A percentile compares a stretch with the other conserved stretches of the same genome.
Evolutionary conservation across 2,888 invertebrate genomes (phyloP).

Genomic region (Scaptomyza reducta): DNA sequence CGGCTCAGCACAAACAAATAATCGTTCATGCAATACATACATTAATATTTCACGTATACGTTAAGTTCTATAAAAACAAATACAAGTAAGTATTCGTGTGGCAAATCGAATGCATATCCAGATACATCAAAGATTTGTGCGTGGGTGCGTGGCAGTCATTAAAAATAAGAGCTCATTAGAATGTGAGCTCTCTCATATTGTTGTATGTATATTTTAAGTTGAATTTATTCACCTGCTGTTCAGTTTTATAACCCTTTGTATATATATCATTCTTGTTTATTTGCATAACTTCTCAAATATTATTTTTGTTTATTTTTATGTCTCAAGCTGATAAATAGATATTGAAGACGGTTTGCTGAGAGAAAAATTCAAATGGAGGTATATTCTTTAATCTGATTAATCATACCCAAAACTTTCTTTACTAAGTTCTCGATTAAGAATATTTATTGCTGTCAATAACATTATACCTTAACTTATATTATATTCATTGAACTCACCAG

Average conservation of each 20-base stretch:
- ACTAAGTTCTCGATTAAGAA: no score
- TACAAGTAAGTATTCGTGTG: not conserved
- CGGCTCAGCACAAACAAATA: conserved; percentile 58
- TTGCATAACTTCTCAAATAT: conserved; percentile 15
- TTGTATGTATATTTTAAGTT: conserved; percentile 5
- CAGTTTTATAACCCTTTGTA: conserved; percentile 15
- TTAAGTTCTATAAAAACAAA: not conserved
- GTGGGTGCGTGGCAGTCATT: conserved; percentile 24
- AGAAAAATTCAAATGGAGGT: no score
- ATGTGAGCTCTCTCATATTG: conserved; percentile 1
- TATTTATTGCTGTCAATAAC: no score
- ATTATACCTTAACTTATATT: no score
- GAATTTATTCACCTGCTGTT: conserved; percentile 34
- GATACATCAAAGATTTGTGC: conserved; percentile 12
- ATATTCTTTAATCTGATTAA: no score
- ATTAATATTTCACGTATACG: conserved; percentile 51
- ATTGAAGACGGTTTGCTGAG: not conserved
- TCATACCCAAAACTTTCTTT: no score
- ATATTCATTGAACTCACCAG: conserved; percentile 72
- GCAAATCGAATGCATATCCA: not conserved
- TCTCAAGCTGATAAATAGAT: conserved; percentile 24
- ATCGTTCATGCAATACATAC: conserved; percentile 54
- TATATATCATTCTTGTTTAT: conserved; percentile 46
- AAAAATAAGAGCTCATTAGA: conserved; percentile 35
- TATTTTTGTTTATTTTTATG: conserved; percentile 37